Base-by-base conservation (phyloP, 2,888 invertebrate genomes). In the Mechanitis mazaeus region DNA sequence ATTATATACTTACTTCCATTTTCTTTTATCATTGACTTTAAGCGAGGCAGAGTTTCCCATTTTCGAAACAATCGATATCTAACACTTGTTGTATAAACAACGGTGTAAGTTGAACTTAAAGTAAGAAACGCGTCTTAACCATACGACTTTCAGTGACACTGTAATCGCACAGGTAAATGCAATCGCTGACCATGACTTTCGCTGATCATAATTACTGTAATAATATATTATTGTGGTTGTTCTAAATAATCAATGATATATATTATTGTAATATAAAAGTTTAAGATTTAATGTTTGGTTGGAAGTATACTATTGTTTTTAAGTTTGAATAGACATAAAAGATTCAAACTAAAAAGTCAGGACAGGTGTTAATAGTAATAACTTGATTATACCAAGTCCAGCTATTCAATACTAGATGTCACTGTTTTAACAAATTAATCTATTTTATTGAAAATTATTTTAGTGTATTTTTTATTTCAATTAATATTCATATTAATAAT, bases 1-100 rank as follows among this genome's bases (percentile, higher is more conserved):
- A 1, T 42, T 42, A 9, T 9, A 3, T 42, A 42, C 89, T 88
- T 76, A 90, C 89, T 87, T 83, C 87, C 87, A 87, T 65, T 82
- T 84, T 68, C 79, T 80, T 72, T 89, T 87, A 67, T 88, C 89
- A 71, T 83, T 86, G 65, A 85, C 64, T 73, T 88, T 88, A 53
- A 87, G 76, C 66, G 89, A 89, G 70, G 87, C 87, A 1, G 87
- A 80, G 72, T 89, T 90, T 72, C 89, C 89, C 89, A 90, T 90
- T 61, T 69, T 61, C 28, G 9, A 31, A 59, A 28, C 50, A 46
- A 55, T 20, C 7, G 20, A 46, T 45, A 4, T 58, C 50, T 33
- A 33, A 55, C 42, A 46, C 31, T 60, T 20, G 55, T 64, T 46
- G 54, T 55, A 38, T 50, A 58, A 57, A 61, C 61, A 56, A 33